Conservation (phyloP, 2,888 invertebrate species). For the Troides aeacus region DNA sequence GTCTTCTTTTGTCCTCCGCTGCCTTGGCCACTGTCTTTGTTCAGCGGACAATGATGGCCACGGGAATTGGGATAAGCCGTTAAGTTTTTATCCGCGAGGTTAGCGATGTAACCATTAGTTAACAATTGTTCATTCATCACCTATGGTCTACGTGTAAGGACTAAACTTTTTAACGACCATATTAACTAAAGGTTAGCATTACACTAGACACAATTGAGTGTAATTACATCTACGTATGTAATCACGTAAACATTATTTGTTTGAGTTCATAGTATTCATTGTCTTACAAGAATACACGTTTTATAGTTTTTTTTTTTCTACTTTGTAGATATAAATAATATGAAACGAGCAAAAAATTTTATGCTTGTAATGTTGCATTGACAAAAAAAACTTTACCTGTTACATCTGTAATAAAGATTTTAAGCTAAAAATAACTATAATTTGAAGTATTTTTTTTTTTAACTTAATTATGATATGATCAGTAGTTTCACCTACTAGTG, state of each 20-base stretch:
- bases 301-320: no score
- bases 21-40: constrained; percentile 59
- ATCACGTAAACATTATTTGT: neutral
- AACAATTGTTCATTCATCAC: constrained; percentile 57
- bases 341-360: no score
- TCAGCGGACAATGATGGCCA: constrained; percentile 57
- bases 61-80: constrained; percentile 62
- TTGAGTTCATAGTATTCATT: neutral
- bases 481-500: no score
- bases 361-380: no score
- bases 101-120: constrained; percentile 47
- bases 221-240: constrained; percentile 1
- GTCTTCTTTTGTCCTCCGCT: constrained; percentile 33
- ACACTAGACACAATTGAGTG: constrained; percentile 7
- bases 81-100: constrained; percentile 35
- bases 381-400: no score
- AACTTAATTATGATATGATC: no score
- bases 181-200: constrained; percentile 27
- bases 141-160: constrained; percentile 41
- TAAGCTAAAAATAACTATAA: no score
- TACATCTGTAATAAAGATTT: no score
- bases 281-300: neutral
- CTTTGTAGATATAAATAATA: no score
- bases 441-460: no score
- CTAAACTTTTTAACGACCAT: constrained; percentile 29